Conservation (phyloP, 2,888 invertebrate genomes). For the Brachynemurus nebulosus region DNA sequence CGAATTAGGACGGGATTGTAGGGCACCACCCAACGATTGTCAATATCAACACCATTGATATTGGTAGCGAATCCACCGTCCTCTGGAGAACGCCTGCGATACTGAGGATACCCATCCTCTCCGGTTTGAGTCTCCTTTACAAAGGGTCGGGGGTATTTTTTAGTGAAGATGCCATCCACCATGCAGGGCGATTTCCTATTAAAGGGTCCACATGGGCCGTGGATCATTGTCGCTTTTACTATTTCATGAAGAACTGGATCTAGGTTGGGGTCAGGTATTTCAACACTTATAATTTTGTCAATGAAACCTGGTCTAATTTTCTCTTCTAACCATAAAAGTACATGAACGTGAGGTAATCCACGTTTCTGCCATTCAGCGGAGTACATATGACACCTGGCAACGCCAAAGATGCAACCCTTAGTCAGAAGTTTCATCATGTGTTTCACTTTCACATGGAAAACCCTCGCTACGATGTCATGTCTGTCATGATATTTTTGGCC, state of each 20-base stretch:
- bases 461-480: slow-evolving; percentile 12
- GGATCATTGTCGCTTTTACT: slow-evolving; percentile 3
- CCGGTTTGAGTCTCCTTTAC: slow-evolving; percentile 22
- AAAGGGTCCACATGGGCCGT: slow-evolving; percentile 4
- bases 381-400: slow-evolving; percentile 15
- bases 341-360: slow-evolving; percentile 7
- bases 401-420: slow-evolving; percentile 13
- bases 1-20: slow-evolving; percentile 4
- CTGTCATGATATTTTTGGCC: slow-evolving; percentile 6
- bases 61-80: slow-evolving; percentile 3
- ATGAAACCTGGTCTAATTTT: slow-evolving; percentile 11
- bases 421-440: slow-evolving; percentile 3
- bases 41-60: slow-evolving; percentile 1
- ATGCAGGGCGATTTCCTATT: slow-evolving; percentile 1
- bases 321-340: slow-evolving; percentile 11
- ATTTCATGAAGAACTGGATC: slow-evolving; percentile 12
- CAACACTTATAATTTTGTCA: slow-evolving; percentile 22
- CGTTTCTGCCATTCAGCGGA: slow-evolving; percentile 19
- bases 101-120: slow-evolving; percentile 24
- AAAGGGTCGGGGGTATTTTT: slow-evolving; percentile 25
- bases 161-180: slow-evolving; percentile 22
- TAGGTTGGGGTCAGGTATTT: slow-evolving; percentile 21
- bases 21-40: slow-evolving; percentile 9
- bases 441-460: slow-evolving; percentile 4
- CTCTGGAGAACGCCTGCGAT: slow-evolving; percentile 17